Conservation (phyloP, 2,797 vertebrate genomes). For the Acestrorhynchus altus region DNA sequence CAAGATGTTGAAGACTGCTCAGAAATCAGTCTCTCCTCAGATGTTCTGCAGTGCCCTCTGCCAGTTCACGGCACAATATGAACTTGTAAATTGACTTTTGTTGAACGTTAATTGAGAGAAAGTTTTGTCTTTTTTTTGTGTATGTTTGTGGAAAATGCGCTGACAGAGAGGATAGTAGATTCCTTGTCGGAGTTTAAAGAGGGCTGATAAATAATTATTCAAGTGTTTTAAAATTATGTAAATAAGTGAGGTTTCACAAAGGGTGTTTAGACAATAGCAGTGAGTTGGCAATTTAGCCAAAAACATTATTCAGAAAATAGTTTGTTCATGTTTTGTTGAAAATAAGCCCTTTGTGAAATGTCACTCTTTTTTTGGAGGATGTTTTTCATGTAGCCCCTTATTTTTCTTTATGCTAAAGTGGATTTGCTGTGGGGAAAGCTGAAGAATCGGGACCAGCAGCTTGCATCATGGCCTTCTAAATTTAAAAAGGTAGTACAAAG, state of each 20-base stretch:
- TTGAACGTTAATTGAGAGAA: conserved; percentile 1
- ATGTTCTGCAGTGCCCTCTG: conserved; percentile 52
- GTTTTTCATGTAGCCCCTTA: conserved; percentile 96
- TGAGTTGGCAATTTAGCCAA: not conserved
- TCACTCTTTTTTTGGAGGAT: conserved; percentile 85
- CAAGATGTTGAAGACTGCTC: conserved; percentile 76
- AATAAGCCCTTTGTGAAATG: conserved; percentile 92
- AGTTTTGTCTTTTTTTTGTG: conserved; percentile 20
- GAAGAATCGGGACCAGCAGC: conserved; percentile 98
- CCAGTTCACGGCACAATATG: conserved; percentile 50
- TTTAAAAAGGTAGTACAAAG: conserved; percentile 99
- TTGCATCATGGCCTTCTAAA: conserved; percentile 96
- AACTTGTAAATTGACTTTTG: conserved; percentile 39
- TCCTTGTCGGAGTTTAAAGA: conserved; percentile 3
- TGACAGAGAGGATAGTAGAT: conserved; percentile 10
- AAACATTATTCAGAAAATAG: not conserved
- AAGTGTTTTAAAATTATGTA: conserved; percentile 63
- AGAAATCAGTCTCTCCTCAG: conserved; percentile 54
- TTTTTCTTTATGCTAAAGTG: conserved; percentile 99
- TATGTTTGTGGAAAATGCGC: conserved; percentile 46
- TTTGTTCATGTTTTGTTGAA: conserved; percentile 39
- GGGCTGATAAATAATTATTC: conserved; percentile 17
- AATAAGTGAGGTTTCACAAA: conserved; percentile 95
- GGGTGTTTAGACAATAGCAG: conserved; percentile 58
- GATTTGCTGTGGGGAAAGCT: conserved; percentile 94